phyloP scores from a whole-genome alignment of 2,888 invertebrate species.

The Sisyra nigra region DNA sequence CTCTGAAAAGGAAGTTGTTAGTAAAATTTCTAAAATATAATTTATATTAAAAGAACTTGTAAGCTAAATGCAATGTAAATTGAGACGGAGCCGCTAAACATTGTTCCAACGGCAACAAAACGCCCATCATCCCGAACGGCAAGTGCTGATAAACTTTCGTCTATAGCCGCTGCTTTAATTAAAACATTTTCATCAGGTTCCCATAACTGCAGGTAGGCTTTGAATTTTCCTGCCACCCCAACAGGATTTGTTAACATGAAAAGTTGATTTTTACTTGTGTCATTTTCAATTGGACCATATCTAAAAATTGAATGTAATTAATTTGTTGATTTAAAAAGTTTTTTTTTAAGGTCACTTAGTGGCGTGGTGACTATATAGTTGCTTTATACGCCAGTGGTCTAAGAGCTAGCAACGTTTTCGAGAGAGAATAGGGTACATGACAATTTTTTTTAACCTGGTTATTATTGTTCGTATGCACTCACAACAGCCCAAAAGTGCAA shows the following conservation, averaged over 20 bases:
- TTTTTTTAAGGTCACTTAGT: no score
- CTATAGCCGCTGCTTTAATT: conserved; percentile 37
- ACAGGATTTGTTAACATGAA: conserved; percentile 71
- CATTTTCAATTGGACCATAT: conserved; percentile 56
- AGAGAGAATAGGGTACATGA: no score
- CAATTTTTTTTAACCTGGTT: no score
- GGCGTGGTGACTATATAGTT: no score
- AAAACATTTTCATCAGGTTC: conserved; percentile 42
- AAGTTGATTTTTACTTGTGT: conserved; percentile 45
- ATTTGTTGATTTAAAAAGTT: neutral
- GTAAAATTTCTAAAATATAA: conserved; percentile 1
- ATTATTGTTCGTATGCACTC: no score
- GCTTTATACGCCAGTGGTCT: no score
- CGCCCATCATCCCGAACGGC: conserved; percentile 84
- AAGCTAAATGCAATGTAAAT: conserved; percentile 85
- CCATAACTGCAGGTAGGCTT: conserved; percentile 70
- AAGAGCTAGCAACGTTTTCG: no score
- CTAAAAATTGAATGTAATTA: conserved; percentile 22
- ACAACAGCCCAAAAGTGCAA: no score
- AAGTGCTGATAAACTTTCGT: conserved; percentile 67
- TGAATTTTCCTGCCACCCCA: conserved; percentile 50
- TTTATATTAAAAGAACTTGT: conserved; percentile 36
- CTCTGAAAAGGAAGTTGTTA: conserved; percentile 34
- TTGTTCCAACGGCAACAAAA: conserved; percentile 84
- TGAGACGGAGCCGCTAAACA: conserved; percentile 82